Conservation (phyloP, 2,797 vertebrate species). For the Champsocephalus gunnari region DNA sequence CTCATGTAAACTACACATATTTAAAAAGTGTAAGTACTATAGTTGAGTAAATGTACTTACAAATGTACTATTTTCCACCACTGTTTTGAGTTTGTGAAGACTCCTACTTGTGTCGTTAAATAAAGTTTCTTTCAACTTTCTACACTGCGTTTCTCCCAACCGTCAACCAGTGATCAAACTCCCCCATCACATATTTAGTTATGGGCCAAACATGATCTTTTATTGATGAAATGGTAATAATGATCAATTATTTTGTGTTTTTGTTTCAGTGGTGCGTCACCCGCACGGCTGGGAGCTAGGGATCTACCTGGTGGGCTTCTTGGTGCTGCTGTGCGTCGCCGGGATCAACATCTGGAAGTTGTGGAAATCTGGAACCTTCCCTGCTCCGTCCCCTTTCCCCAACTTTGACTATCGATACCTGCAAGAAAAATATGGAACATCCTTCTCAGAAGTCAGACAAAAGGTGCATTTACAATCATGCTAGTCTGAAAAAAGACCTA, state of each 20-base stretch:
- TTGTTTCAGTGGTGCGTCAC: conserved; percentile 88
- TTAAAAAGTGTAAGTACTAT: too few species aligned
- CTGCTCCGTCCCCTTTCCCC: conserved; percentile 94
- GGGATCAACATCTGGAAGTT: conserved; percentile 96
- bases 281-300: conserved; percentile 94
- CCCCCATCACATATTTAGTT: neutral
- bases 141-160: neutral
- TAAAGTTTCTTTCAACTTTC: neutral
- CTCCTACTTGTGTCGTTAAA: conserved; percentile 10
- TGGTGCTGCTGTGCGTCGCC: conserved; percentile 88
- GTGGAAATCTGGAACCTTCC: conserved; percentile 94
- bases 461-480: conserved; percentile 86
- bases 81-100: conserved; percentile 30
- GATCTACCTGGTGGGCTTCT: conserved; percentile 91
- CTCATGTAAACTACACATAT: too few species aligned
- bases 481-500: neutral
- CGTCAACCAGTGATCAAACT: conserved; percentile 12
- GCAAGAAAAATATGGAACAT: conserved; percentile 94
- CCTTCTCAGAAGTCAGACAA: conserved; percentile 83
- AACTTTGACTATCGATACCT: conserved; percentile 98
- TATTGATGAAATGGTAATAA: neutral
- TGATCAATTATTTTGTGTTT: conserved; percentile 2
- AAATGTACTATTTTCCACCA: too few species aligned
- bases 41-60: too few species aligned
- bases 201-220: neutral